Evolutionary conservation across 2,888 invertebrate species (phyloP), one percentile per base, ranked within the genome.

Genomic region (Sericinus montela): DNA sequence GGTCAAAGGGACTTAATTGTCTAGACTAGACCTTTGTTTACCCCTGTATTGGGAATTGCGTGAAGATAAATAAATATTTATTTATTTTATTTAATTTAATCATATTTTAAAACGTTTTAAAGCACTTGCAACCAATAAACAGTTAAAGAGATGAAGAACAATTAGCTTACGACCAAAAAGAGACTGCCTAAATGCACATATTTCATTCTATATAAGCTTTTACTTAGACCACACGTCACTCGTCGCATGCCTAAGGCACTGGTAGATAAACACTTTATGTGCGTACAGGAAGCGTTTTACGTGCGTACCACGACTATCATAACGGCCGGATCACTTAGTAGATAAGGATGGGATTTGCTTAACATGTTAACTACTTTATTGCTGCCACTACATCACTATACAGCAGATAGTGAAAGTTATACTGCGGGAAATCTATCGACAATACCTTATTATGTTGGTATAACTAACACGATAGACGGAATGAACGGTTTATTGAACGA

Each of bases 261-360:
- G 62, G 51, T 63, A 76, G 81, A 83, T 84, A 81, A 83, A 77
- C 81, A 74, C 67, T 83, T 80, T 82, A 81, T 76, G 79, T 74
- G 77, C 74, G 76, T 78, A 57, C 57, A 61, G 62, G 64, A 55
- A 53, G 60, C 62, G 71, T 72, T 79, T 77, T 76, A 77, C 74
- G 73, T 72, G 72, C 71, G 70, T 80, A 80, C 78, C 75, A 75
- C 60, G 65, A 71, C 72, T 72, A 73, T 76, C 72, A 57, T 62
- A 64, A 59, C 53, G 49, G 48, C 50, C 62, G 57, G 72, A 78
- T 73, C 65, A 63, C 59, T 60, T 56, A 55, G 56, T 55, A 45
- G 68, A 72, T 75, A 72, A 70, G 60, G 62, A 59, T 51, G 54
- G 53, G 58, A 51, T 53, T 55, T 60, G 59, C 57, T 58, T 52